A percentile compares a stretch with the other conserved stretches of the same genome.
Evolutionary conservation across 2,113 vertebrate species (phyloP).

Genomic region (Dicaeum eximium): DNA sequence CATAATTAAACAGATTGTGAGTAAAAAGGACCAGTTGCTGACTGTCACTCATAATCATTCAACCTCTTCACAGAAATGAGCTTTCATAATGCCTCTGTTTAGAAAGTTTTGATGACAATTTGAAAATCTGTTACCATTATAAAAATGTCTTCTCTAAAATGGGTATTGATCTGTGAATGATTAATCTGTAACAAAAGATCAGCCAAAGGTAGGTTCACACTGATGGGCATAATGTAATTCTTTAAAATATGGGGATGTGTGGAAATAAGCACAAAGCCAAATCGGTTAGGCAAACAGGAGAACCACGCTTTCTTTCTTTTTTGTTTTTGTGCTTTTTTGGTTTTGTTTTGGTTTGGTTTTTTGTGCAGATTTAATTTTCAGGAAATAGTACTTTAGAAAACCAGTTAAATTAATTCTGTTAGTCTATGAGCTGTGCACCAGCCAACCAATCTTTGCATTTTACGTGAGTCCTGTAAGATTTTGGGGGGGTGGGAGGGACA

Average conservation of each 20-base stretch:
- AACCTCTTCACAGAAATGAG: neutral
- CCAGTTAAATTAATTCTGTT: neutral
- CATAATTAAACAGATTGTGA: neutral
- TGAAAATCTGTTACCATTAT: neutral
- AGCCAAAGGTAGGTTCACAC: neutral
- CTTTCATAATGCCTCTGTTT: neutral
- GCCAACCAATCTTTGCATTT: neutral
- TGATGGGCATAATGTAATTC: neutral
- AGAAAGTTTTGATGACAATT: neutral
- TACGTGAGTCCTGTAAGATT: neutral
- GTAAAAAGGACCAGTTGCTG: neutral
- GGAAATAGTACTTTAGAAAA: neutral
- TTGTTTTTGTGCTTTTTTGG: no score
- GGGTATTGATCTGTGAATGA: neutral
- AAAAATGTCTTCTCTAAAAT: neutral
- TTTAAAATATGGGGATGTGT: neutral
- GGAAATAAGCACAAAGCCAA: neutral
- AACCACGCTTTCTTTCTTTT: no score
- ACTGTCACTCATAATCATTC: neutral
- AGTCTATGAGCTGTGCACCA: neutral
- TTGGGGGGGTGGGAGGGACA: accelerated
- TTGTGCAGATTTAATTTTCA: neutral
- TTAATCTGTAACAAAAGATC: neutral
- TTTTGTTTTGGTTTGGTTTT: no score
- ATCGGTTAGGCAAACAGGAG: neutral